Conservation (phyloP, 2,113 vertebrate species). For the Origma solitaria region DNA sequence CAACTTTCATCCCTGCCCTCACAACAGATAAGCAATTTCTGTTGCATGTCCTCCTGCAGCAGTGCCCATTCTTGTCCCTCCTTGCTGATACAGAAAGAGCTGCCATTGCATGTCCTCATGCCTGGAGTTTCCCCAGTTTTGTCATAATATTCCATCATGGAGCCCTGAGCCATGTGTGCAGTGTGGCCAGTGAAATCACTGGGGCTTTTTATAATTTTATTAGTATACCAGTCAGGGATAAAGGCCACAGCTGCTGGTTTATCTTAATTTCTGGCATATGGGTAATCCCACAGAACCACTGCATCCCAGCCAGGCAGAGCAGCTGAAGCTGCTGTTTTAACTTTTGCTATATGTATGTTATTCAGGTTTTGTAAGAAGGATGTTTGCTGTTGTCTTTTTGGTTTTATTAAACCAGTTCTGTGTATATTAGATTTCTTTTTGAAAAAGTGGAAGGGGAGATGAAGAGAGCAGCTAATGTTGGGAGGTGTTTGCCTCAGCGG, state of each 20-base stretch:
- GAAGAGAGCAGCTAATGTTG: background rate
- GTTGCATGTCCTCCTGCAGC: background rate
- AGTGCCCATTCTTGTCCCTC: background rate
- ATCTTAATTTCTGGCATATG: background rate
- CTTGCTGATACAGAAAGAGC: background rate
- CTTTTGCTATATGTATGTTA: background rate
- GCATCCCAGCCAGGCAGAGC: background rate
- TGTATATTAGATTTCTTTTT: background rate
- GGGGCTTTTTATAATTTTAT: background rate
- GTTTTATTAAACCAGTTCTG: no score
- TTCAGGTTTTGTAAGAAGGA: background rate
- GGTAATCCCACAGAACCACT: background rate
- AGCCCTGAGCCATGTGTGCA: background rate
- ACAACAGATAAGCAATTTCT: background rate
- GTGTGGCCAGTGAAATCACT: rapidly evolving
- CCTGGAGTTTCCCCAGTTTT: background rate
- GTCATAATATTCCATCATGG: background rate
- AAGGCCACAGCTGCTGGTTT: background rate
- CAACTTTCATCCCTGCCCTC: background rate
- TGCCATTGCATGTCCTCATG: rapidly evolving
- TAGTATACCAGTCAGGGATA: background rate
- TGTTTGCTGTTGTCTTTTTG: background rate
- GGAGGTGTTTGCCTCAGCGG: background rate
- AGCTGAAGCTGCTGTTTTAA: background rate
- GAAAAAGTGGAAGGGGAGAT: background rate